Base-by-base conservation (phyloP, 2,113 vertebrate species). In the Conger conger region DNA sequence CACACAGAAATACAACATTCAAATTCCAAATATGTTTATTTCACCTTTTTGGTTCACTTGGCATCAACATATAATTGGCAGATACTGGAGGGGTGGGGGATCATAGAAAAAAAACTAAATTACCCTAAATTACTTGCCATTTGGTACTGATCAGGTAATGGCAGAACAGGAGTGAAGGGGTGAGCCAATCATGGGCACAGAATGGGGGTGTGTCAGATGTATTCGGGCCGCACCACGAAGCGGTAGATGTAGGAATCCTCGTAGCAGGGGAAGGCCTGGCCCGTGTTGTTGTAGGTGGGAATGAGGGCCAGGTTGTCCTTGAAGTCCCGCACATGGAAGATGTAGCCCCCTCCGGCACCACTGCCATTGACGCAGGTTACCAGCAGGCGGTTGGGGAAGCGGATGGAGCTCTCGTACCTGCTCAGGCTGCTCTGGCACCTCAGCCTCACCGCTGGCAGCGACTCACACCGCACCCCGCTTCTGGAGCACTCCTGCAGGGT, bases 211-310 rank as follows among this genome's bases (percentile, higher is more conserved):
- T 18, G 45, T 94, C 84, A 93, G 23, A 88, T 68, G 30, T 92
- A 95, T 85, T 90, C 84, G 18, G 95, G 94, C 83, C 91, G 91
- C 81, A 95, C 92, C 0, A 94, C 93, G 84, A 94, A 91, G 35
- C 0, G 88, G 78, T 89, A 92, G 1, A 0, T 68, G 82, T 91
- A 95, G 80, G 85, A 13, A 13, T 91, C n/a, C 45, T 87, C 85
- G 0, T 92, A 20, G 20, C 91, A 93, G 23, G 92, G 92, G 81
- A 94, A 95, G 5, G 90, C 0, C 2, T 89, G 82, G 57, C 7
- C 77, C 17, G 84, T 80, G 42, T 54, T 93, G 27, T 38, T 82
- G 83, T 94, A 93, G 7, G 20, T 33, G 20, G 78, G 45, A 1
- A 94, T 13, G 1, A 86, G 13, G 7, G 92, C 93, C 86, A 90